Evolutionary conservation across 2,888 invertebrate genomes (phyloP).

Genomic region (Oscheius sp.): DNA sequence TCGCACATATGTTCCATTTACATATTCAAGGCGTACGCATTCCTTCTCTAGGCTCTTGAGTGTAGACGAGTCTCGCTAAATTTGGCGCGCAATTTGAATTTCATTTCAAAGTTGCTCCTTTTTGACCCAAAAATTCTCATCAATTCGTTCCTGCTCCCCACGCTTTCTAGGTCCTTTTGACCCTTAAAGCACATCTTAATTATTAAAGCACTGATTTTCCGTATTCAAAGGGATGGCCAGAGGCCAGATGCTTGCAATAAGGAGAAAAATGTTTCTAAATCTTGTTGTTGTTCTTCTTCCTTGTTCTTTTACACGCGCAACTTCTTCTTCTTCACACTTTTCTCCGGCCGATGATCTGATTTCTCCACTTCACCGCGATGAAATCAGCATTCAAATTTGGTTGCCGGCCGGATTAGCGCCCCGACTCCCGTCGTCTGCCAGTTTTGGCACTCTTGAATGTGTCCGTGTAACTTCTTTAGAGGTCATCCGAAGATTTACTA

Average conservation of each 20-base stretch:
- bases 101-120: not conserved
- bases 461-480: not conserved
- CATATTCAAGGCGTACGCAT: slow-evolving; percentile 15
- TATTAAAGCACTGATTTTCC: not conserved
- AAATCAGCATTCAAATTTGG: slow-evolving; percentile 30
- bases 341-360: slow-evolving; percentile 6
- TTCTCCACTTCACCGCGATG: not conserved
- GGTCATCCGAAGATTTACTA: not conserved
- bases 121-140: slow-evolving; percentile 33
- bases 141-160: slow-evolving; percentile 23
- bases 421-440: no score
- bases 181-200: not conserved
- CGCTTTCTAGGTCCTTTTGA: not conserved
- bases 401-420: not conserved
- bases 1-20: slow-evolving; percentile 9
- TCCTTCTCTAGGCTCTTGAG: not conserved
- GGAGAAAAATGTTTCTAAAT: not conserved
- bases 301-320: not conserved
- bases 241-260: not conserved
- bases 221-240: no score
- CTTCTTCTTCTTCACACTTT: slow-evolving; percentile 9
- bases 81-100: slow-evolving; percentile 8
- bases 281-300: not conserved
- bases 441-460: not conserved
- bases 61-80: not conserved